Percentiles rank a stretch among this genome's conserved stretches.
Evolutionary conservation across 2,113 vertebrate genomes (phyloP).

Genomic region (Solea solea): DNA sequence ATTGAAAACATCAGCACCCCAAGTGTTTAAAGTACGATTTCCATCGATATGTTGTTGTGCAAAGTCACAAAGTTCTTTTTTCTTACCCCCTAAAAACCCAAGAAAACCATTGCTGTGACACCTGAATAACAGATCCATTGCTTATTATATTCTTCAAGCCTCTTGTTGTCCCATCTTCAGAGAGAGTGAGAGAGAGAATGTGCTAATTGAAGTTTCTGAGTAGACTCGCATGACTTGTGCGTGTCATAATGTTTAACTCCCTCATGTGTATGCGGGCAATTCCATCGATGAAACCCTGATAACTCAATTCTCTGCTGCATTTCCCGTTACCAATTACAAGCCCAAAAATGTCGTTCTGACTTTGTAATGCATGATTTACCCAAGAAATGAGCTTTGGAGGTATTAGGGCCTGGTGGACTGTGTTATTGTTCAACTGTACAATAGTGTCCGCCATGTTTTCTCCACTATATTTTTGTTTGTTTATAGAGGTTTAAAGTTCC

Average conservation of each 20-base stretch:
- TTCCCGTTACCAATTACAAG: neutral
- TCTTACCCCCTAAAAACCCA: too few species aligned
- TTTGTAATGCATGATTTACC: neutral
- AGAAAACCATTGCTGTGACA: too few species aligned
- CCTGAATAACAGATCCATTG: too few species aligned
- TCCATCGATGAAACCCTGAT: neutral
- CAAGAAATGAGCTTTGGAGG: neutral
- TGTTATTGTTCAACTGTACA: neutral
- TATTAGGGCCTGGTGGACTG: neutral
- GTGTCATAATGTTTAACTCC: neutral
- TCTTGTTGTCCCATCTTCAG: neutral
- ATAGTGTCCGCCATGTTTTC: conserved; percentile 3
- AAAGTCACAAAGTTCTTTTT: too few species aligned
- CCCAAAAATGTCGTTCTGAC: neutral
- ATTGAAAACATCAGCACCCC: too few species aligned
- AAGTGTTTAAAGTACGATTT: too few species aligned
- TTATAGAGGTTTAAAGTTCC: conserved; percentile 25
- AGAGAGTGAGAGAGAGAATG: neutral
- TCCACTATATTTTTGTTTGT: neutral
- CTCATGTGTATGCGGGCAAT: neutral
- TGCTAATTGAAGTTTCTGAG: too few species aligned
- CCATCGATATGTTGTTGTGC: too few species aligned
- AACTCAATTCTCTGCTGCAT: neutral
- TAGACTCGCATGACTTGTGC: too few species aligned
- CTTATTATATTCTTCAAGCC: neutral